These are phyloP conservation scores for Lates japonicus DNA, from an alignment of 2,797 vertebrate genomes.

Conservation along the genomic window DNA sequence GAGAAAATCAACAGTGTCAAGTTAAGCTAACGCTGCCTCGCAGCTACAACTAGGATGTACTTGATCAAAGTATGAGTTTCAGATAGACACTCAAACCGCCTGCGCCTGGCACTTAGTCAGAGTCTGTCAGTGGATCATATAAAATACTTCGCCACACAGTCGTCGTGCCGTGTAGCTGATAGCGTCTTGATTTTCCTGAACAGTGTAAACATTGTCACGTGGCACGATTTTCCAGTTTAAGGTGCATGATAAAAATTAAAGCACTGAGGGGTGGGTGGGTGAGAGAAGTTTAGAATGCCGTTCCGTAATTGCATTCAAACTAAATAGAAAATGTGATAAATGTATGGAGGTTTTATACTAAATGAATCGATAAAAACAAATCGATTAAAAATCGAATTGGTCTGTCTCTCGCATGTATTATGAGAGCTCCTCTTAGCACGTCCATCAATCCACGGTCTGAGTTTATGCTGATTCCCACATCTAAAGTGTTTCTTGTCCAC, in stretches of 20 bases:
- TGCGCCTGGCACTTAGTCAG: neutral
- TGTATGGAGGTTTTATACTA: too few species aligned
- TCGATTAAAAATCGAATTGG: too few species aligned
- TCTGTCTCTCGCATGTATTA: too few species aligned
- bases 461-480: too few species aligned
- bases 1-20: fast-evolving
- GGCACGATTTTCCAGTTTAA: constrained; percentile 57
- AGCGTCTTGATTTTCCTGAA: neutral
- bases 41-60: neutral
- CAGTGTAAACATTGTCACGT: constrained; percentile 81
- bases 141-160: constrained; percentile 7
- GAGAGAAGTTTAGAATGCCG: too few species aligned
- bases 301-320: too few species aligned
- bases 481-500: constrained; percentile 2
- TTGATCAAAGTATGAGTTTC: neutral
- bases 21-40: constrained; percentile 17
- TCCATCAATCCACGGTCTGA: too few species aligned
- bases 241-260: too few species aligned
- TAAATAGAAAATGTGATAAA: too few species aligned
- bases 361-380: too few species aligned
- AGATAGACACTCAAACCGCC: constrained; percentile 47
- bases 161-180: neutral
- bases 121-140: neutral
- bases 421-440: too few species aligned
- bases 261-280: neutral